phyloP scores from a whole-genome alignment of 2,888 invertebrate species.

The Drosophila percnosoma region DNA sequence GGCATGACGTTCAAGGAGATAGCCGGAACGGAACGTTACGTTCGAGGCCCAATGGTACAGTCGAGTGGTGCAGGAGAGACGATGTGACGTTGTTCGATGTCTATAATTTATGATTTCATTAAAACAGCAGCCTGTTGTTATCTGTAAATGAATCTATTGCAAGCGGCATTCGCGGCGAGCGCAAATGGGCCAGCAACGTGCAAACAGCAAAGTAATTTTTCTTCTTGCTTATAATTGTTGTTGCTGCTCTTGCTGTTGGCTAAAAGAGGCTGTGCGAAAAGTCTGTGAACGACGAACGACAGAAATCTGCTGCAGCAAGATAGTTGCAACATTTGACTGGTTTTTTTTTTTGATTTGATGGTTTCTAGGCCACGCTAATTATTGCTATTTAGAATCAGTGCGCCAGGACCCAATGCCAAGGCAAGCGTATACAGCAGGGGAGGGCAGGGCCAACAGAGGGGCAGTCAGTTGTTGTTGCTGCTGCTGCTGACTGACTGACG shows the following conservation, averaged over 20 bases:
- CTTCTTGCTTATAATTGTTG: slow-evolving; percentile 74
- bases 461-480: neutral
- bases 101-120: slow-evolving; percentile 84
- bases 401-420: slow-evolving; percentile 58
- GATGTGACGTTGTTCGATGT: slow-evolving; percentile 61
- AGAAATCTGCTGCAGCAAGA: slow-evolving; percentile 47
- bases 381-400: slow-evolving; percentile 80
- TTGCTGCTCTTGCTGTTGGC: slow-evolving; percentile 17
- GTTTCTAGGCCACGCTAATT: slow-evolving; percentile 80
- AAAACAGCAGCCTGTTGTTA: slow-evolving; percentile 82
- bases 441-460: neutral
- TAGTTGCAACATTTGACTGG: slow-evolving; percentile 60
- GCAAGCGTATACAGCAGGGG: slow-evolving; percentile 8
- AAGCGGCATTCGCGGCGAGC: slow-evolving; percentile 27
- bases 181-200: slow-evolving; percentile 77
- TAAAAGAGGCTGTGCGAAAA: slow-evolving; percentile 52
- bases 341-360: slow-evolving; percentile 64
- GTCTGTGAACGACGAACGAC: slow-evolving; percentile 37
- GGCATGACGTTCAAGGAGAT: slow-evolving; percentile 72
- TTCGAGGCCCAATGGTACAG: neutral
- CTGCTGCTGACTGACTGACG: slow-evolving; percentile 19
- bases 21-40: slow-evolving; percentile 32
- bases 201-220: slow-evolving; percentile 81
- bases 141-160: slow-evolving; percentile 82
- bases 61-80: neutral